These are phyloP conservation scores for Ageneiosus marmoratus DNA, from an alignment of 2,113 vertebrate genomes.

Conservation along the genomic window DNA sequence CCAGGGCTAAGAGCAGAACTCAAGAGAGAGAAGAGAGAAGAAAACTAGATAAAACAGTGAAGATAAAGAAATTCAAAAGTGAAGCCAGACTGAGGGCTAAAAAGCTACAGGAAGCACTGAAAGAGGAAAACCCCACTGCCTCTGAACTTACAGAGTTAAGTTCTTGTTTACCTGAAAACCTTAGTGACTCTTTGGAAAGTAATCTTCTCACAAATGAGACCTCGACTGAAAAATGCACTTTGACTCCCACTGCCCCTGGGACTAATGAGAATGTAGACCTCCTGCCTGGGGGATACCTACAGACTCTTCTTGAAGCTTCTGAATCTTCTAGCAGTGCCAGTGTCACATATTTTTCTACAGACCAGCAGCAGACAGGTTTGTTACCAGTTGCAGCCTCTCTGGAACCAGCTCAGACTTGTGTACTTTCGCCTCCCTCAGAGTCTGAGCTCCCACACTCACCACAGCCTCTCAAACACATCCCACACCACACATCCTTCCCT, in stretches of 20 bases:
- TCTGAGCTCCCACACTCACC: slow-evolving; percentile 92
- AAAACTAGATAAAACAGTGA: slow-evolving; percentile 86
- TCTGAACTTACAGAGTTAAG: slow-evolving; percentile 69
- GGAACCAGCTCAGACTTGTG: slow-evolving; percentile 87
- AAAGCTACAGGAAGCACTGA: slow-evolving; percentile 83
- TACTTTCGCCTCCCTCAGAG: slow-evolving; percentile 90
- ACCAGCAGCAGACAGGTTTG: slow-evolving; percentile 79
- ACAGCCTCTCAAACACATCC: slow-evolving; percentile 80
- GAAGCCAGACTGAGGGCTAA: slow-evolving; percentile 95
- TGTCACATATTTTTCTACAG: slow-evolving; percentile 84
- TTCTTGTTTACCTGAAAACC: slow-evolving; percentile 53
- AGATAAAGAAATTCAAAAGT: slow-evolving; percentile 97
- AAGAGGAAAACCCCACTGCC: slow-evolving; percentile 81
- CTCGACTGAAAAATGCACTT: slow-evolving; percentile 53
- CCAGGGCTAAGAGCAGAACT: slow-evolving; percentile 82
- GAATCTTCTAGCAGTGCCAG: slow-evolving; percentile 84
- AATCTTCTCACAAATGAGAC: slow-evolving; percentile 35
- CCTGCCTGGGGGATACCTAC: slow-evolving; percentile 96
- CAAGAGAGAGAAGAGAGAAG: slow-evolving; percentile 89
- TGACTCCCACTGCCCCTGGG: slow-evolving; percentile 65
- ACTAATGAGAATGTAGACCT: slow-evolving; percentile 83
- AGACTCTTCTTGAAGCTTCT: slow-evolving; percentile 96
- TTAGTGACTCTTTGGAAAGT: slow-evolving; percentile 47
- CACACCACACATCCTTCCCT: slow-evolving; percentile 43
- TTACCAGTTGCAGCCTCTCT: slow-evolving; percentile 78